Evolutionary conservation across 2,797 vertebrate species (phyloP).

Genomic region (Heteromormyrus szaboi): DNA sequence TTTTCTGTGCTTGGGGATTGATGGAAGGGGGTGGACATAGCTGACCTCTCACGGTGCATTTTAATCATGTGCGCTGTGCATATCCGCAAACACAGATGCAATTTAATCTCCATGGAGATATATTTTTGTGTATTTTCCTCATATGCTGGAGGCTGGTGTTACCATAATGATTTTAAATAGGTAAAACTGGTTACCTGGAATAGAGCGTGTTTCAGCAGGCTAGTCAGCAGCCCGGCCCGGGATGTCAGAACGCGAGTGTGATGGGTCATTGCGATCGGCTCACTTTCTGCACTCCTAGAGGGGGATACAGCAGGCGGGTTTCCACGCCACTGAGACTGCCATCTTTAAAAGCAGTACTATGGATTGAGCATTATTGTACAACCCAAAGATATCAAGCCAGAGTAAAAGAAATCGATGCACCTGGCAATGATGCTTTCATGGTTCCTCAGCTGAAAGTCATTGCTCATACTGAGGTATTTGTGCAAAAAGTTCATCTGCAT

Average conservation of each 20-base stretch:
- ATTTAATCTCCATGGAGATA: not conserved
- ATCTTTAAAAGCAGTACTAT: not conserved
- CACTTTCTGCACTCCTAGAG: not conserved
- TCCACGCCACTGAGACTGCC: not conserved
- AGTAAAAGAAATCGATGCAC: slow-evolving; percentile 42
- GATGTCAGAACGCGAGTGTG: not conserved
- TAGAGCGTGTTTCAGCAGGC: not conserved
- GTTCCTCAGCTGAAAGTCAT: not conserved
- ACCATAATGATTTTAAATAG: not conserved
- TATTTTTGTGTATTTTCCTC: not conserved
- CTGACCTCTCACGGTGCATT: not conserved
- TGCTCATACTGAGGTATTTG: not conserved
- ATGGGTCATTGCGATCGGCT: not conserved
- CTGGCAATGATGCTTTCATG: slow-evolving; percentile 22
- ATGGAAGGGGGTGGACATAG: not conserved
- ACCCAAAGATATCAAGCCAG: slow-evolving; percentile 21
- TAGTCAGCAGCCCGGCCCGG: not conserved
- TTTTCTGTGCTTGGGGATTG: not conserved
- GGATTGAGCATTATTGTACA: not conserved
- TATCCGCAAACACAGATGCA: not conserved
- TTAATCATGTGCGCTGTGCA: not conserved
- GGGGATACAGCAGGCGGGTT: not conserved
- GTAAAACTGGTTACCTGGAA: not conserved
- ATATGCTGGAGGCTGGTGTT: not conserved
- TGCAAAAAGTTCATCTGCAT: not conserved